These are phyloP conservation scores for Andrena camellia DNA, from an alignment of 2,888 invertebrate species.

Conservation along the genomic window DNA sequence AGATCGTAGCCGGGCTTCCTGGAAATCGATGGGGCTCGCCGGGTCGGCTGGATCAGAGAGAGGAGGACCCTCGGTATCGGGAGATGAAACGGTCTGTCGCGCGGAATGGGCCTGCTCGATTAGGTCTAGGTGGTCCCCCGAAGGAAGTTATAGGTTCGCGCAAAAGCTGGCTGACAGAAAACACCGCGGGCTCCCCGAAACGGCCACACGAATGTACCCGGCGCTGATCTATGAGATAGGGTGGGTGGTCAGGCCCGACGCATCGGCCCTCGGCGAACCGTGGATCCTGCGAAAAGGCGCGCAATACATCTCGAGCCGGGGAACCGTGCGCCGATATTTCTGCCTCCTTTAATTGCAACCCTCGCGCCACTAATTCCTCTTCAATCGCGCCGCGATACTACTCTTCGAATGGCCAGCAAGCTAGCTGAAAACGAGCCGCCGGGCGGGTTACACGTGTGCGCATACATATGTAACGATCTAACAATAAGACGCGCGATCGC, in stretches of 20 bases:
- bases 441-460: neutral
- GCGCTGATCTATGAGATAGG: conserved; percentile 48
- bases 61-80: conserved; percentile 43
- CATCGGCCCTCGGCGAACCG: conserved; percentile 15
- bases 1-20: conserved; percentile 73
- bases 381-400: neutral
- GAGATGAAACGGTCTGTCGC: conserved; percentile 62
- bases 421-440: neutral
- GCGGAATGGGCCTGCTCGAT: conserved; percentile 42
- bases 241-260: conserved; percentile 23
- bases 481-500: conserved; percentile 36
- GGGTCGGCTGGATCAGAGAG: conserved; percentile 32
- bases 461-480: conserved; percentile 29
- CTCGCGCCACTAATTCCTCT: conserved; percentile 1
- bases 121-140: conserved; percentile 34
- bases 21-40: conserved; percentile 64
- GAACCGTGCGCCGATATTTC: too few species aligned
- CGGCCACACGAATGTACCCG: neutral
- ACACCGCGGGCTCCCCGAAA: conserved; percentile 23
- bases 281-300: conserved; percentile 16
- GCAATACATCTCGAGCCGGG: neutral
- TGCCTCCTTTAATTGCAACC: neutral
- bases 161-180: conserved; percentile 31
- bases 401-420: too few species aligned
- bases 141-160: conserved; percentile 39